phyloP scores from a whole-genome alignment of 2,113 vertebrate genomes.

The Sialia sialis region DNA sequence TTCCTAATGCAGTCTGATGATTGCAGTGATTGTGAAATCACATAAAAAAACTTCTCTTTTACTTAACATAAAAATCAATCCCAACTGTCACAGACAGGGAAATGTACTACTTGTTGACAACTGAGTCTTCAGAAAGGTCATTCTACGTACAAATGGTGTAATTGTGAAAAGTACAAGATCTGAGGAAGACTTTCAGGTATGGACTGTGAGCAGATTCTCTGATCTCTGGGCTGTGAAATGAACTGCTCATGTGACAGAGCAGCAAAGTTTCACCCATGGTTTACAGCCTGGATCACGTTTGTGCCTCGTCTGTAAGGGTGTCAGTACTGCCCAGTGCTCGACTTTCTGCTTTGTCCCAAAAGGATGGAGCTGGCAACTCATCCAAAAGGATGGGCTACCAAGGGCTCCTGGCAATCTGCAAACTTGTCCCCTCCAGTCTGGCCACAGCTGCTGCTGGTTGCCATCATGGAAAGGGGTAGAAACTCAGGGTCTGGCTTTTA shows the following conservation, averaged over 20 bases:
- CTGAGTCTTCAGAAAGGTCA: neutral
- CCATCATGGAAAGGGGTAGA: neutral
- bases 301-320: neutral
- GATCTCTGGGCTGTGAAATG: no score
- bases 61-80: neutral
- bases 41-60: neutral
- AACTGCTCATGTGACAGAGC: neutral
- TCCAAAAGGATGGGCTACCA: neutral
- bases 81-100: neutral
- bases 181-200: neutral
- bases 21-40: constrained; percentile 66
- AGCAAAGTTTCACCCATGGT: neutral
- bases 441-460: neutral
- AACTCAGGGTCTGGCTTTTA: neutral
- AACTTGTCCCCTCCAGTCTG: neutral
- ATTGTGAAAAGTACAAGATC: neutral
- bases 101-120: neutral
- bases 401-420: neutral
- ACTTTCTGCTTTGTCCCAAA: accelerated
- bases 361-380: neutral
- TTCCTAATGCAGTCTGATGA: constrained; percentile 69
- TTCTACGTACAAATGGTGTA: neutral
- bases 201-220: no score
- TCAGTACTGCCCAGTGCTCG: neutral
- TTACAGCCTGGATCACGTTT: neutral